phyloP scores from a whole-genome alignment of 2,113 vertebrate genomes.

The Thalassoma bifasciatum region DNA sequence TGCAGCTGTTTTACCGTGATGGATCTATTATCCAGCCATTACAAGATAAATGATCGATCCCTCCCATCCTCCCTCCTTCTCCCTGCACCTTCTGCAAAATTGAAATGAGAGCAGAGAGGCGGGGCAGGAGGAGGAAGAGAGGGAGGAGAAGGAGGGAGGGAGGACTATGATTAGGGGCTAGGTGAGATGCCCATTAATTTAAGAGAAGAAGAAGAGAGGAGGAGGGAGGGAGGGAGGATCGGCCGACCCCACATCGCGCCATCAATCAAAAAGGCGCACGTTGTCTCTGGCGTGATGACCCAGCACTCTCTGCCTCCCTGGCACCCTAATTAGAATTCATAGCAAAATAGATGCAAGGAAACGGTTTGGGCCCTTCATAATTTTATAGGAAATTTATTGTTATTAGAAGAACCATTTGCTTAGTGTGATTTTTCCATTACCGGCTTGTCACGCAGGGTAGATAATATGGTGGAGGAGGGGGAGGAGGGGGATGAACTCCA shows the following conservation, averaged over 20 bases:
- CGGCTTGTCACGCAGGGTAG: constrained; percentile 96
- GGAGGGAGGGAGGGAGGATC: constrained; percentile 82
- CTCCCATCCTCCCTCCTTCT: constrained; percentile 88
- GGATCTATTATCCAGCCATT: constrained; percentile 99
- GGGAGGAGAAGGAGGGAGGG: constrained; percentile 79
- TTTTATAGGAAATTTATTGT: constrained; percentile 99
- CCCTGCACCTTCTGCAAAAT: constrained; percentile 89
- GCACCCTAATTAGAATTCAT: constrained; percentile 98
- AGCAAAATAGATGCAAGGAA: constrained; percentile 99
- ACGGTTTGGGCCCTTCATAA: constrained; percentile 96
- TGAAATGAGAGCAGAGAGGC: constrained; percentile 97
- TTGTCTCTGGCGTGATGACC: constrained; percentile 95
- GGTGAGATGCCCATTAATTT: constrained; percentile 95
- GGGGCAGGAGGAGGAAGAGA: constrained; percentile 87
- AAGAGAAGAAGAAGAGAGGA: constrained; percentile 72
- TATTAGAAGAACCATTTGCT: constrained; percentile 99
- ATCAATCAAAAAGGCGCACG: constrained; percentile 91
- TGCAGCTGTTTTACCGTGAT: constrained; percentile 97
- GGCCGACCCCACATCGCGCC: constrained; percentile 86
- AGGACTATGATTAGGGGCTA: constrained; percentile 92
- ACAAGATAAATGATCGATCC: constrained; percentile 99
- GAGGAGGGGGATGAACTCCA: constrained; percentile 90
- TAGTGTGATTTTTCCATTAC: constrained; percentile 99
- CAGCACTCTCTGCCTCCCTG: constrained; percentile 92
- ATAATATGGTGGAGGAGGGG: constrained; percentile 88